Evolutionary conservation across 2,113 vertebrate genomes (phyloP).

Genomic region (Megaceryle torquata): DNA sequence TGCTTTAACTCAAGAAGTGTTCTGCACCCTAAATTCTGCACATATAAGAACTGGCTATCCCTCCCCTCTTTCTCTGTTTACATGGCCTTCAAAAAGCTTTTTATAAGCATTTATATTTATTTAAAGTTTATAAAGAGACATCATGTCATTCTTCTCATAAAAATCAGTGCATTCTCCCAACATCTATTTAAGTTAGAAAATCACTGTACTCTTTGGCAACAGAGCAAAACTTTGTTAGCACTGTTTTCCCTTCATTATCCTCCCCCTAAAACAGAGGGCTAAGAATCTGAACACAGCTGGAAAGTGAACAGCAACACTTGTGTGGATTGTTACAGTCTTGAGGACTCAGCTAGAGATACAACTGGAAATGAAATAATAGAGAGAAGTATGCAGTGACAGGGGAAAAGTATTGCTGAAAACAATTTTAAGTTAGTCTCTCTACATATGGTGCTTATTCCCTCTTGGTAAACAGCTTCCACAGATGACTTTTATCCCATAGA

Average conservation of each 20-base stretch:
- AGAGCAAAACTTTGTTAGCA: not conserved
- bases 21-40: not conserved
- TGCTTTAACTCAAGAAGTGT: not conserved
- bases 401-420: not conserved
- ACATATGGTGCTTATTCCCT: not conserved
- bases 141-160: not conserved
- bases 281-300: not conserved
- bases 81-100: not conserved
- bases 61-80: not conserved
- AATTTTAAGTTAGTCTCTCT: not conserved
- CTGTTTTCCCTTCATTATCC: not conserved
- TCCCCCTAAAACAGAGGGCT: not conserved
- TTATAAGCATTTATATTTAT: no score
- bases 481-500: not conserved
- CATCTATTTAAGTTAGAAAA: not conserved
- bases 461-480: not conserved
- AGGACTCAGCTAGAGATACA: not conserved
- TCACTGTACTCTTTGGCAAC: not conserved
- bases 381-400: not conserved
- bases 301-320: accelerated
- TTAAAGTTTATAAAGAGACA: not conserved
- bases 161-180: not conserved
- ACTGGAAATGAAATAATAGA: not conserved
- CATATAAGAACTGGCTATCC: not conserved
- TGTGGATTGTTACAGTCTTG: not conserved